phyloP scores from a whole-genome alignment of 2,888 invertebrate genomes.

The Geophilus truncorum region DNA sequence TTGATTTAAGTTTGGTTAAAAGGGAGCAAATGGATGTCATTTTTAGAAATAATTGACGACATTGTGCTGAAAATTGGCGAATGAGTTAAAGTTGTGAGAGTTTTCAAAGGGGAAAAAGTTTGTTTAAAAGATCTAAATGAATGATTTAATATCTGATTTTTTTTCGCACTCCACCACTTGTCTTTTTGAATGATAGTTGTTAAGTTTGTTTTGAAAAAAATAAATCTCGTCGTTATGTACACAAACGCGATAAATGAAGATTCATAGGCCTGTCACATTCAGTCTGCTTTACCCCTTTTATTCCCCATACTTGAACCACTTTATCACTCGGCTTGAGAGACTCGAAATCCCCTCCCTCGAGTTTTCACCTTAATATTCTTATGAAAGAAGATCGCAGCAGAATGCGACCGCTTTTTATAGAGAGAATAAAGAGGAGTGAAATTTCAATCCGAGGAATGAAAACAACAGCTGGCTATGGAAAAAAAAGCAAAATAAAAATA shows the following conservation, averaged over 20 bases:
- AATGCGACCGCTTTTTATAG: background rate
- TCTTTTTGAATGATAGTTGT: background rate
- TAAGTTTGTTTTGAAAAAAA: background rate
- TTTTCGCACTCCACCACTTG: background rate
- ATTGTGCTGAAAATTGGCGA: background rate
- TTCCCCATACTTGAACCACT: background rate
- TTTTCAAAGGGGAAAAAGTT: background rate
- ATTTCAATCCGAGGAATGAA: slow-evolving; percentile 10
- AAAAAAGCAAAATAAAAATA: slow-evolving; percentile 15
- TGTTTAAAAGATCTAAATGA: background rate
- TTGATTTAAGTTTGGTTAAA: background rate
- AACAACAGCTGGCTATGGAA: background rate
- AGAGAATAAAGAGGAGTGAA: slow-evolving; percentile 9
- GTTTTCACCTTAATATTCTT: background rate
- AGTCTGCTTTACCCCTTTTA: slow-evolving; percentile 13
- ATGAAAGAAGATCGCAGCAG: background rate
- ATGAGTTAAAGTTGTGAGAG: background rate
- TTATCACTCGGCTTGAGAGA: background rate
- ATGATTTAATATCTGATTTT: background rate
- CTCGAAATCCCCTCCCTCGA: slow-evolving; percentile 15
- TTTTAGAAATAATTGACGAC: background rate
- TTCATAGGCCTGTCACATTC: slow-evolving; percentile 10
- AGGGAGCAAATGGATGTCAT: background rate
- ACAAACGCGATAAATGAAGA: slow-evolving; percentile 1
- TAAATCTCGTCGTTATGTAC: background rate